These are phyloP conservation scores for Drosophila ustulata DNA, from an alignment of 2,888 invertebrate species.

Conservation along the genomic window DNA sequence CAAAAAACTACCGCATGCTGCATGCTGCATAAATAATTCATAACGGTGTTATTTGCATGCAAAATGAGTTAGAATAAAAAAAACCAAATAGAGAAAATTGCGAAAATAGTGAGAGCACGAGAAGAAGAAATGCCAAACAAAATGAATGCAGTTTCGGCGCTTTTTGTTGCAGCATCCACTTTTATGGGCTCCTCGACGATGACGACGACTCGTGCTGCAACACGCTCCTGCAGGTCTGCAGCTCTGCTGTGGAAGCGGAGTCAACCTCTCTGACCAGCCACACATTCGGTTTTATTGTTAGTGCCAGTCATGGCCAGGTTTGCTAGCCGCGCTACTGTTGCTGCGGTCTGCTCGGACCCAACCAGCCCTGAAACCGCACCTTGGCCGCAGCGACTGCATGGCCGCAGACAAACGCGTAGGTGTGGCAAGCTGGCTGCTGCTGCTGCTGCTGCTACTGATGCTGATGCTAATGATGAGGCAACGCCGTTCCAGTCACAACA, in stretches of 20 bases:
- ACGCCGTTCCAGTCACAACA: slow-evolving; percentile 28
- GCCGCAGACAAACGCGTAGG: slow-evolving; percentile 78
- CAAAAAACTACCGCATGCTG: slow-evolving; percentile 22
- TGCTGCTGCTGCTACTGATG: background rate
- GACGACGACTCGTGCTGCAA: background rate
- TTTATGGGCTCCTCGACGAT: slow-evolving; percentile 28
- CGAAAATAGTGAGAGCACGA: slow-evolving; percentile 29
- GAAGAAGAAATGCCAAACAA: slow-evolving; percentile 58
- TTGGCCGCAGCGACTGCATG: slow-evolving; percentile 67
- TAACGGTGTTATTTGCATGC: slow-evolving; percentile 78
- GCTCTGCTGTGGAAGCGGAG: slow-evolving; percentile 3
- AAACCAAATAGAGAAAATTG: slow-evolving; percentile 12
- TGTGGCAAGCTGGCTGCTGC: slow-evolving; percentile 38
- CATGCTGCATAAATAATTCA: slow-evolving; percentile 76
- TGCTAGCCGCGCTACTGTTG: slow-evolving; percentile 21
- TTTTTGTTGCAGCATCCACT: slow-evolving; percentile 50
- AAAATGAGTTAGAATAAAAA: slow-evolving; percentile 73
- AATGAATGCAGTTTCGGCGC: slow-evolving; percentile 66
- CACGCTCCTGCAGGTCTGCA: too few relatives aligned
- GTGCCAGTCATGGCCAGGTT: slow-evolving; percentile 42
- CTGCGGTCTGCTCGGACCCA: slow-evolving; percentile 39
- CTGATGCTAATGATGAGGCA: slow-evolving; percentile 73
- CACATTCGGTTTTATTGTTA: slow-evolving; percentile 76
- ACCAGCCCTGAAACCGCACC: slow-evolving; percentile 55
- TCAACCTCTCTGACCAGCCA: slow-evolving; percentile 51